Conservation (phyloP, 2,113 vertebrate species). For the Canis aureus region DNA sequence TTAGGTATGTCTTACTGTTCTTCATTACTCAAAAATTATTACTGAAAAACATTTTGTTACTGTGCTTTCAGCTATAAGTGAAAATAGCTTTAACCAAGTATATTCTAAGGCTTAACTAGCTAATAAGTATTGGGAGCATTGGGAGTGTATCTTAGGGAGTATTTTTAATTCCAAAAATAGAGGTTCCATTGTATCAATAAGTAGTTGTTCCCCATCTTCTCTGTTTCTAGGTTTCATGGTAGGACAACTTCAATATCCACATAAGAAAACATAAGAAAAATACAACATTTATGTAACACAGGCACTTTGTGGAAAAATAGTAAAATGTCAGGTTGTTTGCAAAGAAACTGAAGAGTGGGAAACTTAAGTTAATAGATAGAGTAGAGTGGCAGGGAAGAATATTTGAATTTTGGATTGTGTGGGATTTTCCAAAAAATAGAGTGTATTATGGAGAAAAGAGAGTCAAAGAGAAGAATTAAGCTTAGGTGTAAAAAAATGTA, state of each 20-base stretch:
- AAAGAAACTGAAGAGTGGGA: background rate
- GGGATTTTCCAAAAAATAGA: background rate
- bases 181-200: background rate
- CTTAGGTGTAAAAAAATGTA: background rate
- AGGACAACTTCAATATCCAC: background rate
- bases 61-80: background rate
- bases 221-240: slow-evolving; percentile 17
- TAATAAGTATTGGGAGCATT: background rate
- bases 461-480: background rate
- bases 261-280: background rate
- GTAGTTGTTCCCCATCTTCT: background rate
- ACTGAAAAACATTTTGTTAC: background rate
- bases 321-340: background rate
- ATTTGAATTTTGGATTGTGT: background rate
- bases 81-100: background rate
- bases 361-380: background rate
- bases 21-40: background rate
- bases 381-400: background rate
- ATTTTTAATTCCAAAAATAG: slow-evolving; percentile 11
- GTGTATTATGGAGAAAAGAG: background rate
- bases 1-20: background rate
- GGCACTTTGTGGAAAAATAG: background rate
- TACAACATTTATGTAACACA: background rate
- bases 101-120: background rate
- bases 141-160: background rate